Evolutionary conservation across 2,888 invertebrate species (phyloP).

Genomic region (Leptopilina myrica): DNA sequence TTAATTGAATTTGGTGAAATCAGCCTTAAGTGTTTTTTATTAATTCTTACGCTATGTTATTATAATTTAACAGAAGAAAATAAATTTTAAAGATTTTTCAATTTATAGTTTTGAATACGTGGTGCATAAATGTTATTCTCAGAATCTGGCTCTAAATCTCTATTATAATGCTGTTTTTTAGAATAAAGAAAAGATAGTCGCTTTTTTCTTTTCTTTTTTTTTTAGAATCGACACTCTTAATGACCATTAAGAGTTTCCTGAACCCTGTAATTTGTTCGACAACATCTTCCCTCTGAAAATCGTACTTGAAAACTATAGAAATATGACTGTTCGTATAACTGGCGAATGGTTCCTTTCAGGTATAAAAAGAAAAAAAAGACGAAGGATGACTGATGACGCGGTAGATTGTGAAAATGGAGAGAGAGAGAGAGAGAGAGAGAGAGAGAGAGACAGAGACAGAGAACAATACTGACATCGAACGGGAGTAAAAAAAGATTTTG

Average conservation of each 20-base stretch:
- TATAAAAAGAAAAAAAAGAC: constrained; percentile 4
- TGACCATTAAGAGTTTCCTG: constrained; percentile 24
- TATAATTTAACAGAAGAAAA: neutral
- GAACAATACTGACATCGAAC: constrained; percentile 11
- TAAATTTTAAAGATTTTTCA: neutral
- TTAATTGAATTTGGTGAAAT: no score
- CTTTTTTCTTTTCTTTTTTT: neutral
- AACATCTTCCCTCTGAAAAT: constrained; percentile 3
- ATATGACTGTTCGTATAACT: neutral
- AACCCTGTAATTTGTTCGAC: constrained; percentile 18
- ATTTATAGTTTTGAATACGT: no score
- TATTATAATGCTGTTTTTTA: neutral
- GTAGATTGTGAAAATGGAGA: constrained; percentile 13
- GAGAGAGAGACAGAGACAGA: neutral
- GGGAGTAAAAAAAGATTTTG: constrained; percentile 18
- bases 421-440: neutral
- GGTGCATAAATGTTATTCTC: neutral
- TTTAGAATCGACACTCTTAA: constrained; percentile 1
- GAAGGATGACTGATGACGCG: constrained; percentile 32
- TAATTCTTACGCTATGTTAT: neutral
- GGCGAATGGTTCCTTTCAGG: constrained; percentile 19
- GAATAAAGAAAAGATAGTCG: neutral
- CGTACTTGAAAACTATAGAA: neutral
- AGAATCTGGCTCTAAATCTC: neutral
- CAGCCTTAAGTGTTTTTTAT: neutral